Evolutionary conservation across 1,140 invertebrate species (phyloP).

Genomic region (Cylas formicarius): DNA sequence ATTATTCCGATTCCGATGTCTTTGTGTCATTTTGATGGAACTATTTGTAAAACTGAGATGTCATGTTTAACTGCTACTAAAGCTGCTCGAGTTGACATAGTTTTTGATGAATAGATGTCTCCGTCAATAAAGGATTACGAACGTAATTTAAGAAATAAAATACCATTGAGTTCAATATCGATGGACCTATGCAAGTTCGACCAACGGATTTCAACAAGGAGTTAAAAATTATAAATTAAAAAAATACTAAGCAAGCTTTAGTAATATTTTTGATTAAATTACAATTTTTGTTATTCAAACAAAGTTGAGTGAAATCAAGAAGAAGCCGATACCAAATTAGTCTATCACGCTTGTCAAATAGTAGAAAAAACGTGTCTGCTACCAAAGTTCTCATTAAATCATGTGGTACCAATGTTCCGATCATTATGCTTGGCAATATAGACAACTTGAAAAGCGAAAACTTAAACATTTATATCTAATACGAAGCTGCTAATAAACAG

Average conservation of each 20-base stretch:
- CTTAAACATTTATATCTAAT: constrained; percentile 18
- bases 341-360: constrained; percentile 9
- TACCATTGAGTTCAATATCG: too few species aligned
- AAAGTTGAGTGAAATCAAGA: constrained; percentile 7
- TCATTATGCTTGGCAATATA: constrained; percentile 18
- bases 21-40: constrained; percentile 34
- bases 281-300: constrained; percentile 13
- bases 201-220: too few species aligned
- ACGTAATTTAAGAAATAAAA: constrained; percentile 9
- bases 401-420: constrained; percentile 12
- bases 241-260: too few species aligned
- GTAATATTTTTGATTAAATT: too few species aligned
- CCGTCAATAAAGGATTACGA: constrained; percentile 13
- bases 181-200: too few species aligned
- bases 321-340: constrained; percentile 14
- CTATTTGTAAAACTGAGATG: constrained; percentile 32
- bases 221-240: too few species aligned
- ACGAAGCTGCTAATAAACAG: constrained; percentile 22
- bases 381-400: constrained; percentile 7
- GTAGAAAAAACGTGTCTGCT: constrained; percentile 1
- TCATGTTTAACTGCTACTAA: constrained; percentile 8
- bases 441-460: constrained; percentile 10
- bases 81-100: constrained; percentile 9
- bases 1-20: constrained; percentile 27
- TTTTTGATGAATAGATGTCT: constrained; percentile 14